Percentiles rank a stretch among this genome's conserved stretches.
phyloP scores from a whole-genome alignment of 2,113 vertebrate species.

The Cebus imitator region DNA sequence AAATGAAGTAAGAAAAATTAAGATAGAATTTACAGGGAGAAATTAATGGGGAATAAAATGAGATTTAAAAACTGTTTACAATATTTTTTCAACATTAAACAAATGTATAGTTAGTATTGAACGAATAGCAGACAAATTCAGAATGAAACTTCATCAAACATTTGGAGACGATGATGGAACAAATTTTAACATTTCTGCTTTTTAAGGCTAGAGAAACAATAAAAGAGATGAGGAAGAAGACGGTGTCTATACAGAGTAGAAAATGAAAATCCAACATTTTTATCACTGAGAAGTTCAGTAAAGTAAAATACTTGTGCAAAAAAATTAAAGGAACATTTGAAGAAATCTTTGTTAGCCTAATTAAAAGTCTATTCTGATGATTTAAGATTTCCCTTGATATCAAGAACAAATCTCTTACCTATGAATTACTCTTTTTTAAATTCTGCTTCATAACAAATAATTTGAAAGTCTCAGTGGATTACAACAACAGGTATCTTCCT shows the following conservation, averaged over 20 bases:
- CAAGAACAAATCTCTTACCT: background rate
- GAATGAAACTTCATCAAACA: background rate
- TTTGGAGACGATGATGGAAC: background rate
- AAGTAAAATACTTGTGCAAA: background rate
- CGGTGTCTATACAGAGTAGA: accelerated
- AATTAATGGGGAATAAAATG: background rate
- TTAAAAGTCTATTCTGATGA: background rate
- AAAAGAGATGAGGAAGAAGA: background rate
- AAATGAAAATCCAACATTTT: background rate
- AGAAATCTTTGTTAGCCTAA: background rate
- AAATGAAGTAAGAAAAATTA: background rate
- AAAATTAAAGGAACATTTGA: background rate
- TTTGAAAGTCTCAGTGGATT: background rate
- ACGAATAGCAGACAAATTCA: background rate
- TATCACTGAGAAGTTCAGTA: background rate
- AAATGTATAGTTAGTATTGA: background rate
- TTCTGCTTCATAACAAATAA: background rate
- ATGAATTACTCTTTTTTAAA: background rate
- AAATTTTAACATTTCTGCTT: background rate
- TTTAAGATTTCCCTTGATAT: background rate
- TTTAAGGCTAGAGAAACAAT: background rate
- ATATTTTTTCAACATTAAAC: background rate
- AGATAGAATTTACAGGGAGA: background rate
- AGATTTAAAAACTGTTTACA: background rate
- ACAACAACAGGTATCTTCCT: background rate